Conservation (phyloP, 2,888 invertebrate genomes). For the Lasioglossum marginatum region DNA sequence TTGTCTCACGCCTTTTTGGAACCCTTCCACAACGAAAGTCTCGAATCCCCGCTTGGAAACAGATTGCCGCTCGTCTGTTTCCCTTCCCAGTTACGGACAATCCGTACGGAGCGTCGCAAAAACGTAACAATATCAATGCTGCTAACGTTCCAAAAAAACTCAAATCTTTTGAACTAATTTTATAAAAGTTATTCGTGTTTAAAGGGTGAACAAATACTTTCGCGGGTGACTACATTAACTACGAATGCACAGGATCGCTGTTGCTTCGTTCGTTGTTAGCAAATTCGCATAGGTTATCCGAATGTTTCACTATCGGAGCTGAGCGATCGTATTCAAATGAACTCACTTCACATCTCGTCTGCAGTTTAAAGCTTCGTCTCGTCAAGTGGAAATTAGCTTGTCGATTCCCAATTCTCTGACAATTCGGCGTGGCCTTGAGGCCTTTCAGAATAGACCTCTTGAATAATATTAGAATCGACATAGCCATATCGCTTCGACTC, state of each 20-base stretch:
- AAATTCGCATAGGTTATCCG: neutral
- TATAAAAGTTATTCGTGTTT: no score
- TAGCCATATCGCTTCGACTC: constrained; percentile 41
- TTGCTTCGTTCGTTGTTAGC: neutral
- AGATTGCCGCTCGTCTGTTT: no score
- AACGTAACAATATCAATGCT: no score
- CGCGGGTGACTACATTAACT: neutral
- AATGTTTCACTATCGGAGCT: neutral
- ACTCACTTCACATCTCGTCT: constrained; percentile 45
- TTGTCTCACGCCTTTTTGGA: no score
- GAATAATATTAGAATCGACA: constrained; percentile 28
- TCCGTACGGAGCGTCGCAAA: no score
- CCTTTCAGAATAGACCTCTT: neutral
- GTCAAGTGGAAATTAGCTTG: constrained; percentile 15
- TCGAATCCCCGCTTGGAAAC: no score
- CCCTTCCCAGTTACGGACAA: no score
- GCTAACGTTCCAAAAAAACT: no score
- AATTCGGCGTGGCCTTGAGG: neutral
- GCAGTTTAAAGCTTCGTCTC: neutral
- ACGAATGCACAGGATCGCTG: neutral
- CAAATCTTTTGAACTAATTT: no score
- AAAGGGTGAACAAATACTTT: no score
- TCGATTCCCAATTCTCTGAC: constrained; percentile 1
- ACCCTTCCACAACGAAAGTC: no score
- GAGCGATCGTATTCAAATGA: neutral